Conservation (phyloP, 2,113 vertebrate genomes). For the Kryptolebias marmoratus region DNA sequence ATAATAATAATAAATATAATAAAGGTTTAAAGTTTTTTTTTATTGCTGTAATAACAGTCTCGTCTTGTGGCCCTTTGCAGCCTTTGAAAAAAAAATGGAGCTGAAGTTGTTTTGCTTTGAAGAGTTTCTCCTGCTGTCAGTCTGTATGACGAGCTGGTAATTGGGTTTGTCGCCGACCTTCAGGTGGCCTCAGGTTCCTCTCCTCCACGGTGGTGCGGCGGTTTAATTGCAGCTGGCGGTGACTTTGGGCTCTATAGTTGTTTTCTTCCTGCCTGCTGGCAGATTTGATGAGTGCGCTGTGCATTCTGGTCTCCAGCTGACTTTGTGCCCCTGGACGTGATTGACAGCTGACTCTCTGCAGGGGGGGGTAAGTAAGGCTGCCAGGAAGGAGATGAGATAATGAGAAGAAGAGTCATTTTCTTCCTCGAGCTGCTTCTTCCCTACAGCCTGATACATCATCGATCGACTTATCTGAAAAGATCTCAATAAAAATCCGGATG, state of each 20-base stretch:
- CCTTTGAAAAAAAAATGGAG: conserved; percentile 44
- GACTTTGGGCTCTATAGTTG: conserved; percentile 45
- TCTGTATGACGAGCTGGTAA: conserved; percentile 65
- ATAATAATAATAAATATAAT: conserved; percentile 22
- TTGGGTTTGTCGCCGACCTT: conserved; percentile 65
- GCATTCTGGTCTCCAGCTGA: conserved; percentile 30
- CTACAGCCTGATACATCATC: too few relatives aligned
- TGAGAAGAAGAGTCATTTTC: conserved; percentile 43
- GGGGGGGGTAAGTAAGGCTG: conserved; percentile 43
- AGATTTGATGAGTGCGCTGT: conserved; percentile 49
- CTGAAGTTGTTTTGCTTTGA: conserved; percentile 34
- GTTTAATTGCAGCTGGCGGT: conserved; percentile 66
- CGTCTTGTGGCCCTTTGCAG: conserved; percentile 3
- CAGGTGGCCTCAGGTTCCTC: conserved; percentile 38
- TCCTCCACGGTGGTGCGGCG: conserved; percentile 26
- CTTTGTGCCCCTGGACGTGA: conserved; percentile 46
- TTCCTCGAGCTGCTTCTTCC: conserved; percentile 13
- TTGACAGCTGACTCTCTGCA: conserved; percentile 61
- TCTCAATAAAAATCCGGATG: too few relatives aligned
- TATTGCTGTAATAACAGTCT: conserved; percentile 10
- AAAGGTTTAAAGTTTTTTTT: conserved; percentile 27
- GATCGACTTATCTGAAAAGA: too few relatives aligned
- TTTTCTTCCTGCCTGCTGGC: conserved; percentile 38
- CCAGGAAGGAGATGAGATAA: conserved; percentile 53
- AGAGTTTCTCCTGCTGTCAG: conserved; percentile 41